Evolutionary conservation across 2,113 vertebrate genomes (phyloP).

Genomic region (Charina bottae): DNA sequence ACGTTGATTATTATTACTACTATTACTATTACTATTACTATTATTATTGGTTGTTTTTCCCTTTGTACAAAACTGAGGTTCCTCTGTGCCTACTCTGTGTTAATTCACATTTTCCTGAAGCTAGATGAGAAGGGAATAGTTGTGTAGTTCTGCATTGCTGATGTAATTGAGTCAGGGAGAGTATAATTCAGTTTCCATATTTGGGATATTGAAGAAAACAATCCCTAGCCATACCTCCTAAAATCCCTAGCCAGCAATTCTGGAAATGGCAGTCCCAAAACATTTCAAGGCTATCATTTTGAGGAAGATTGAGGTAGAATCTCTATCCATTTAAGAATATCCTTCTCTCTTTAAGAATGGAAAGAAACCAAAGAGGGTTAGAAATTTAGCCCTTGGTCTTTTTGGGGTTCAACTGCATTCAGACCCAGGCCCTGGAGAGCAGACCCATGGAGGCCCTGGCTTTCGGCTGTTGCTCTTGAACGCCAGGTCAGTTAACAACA

Average conservation of each 20-base stretch:
- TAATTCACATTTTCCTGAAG: conserved; percentile 18
- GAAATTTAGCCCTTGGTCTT: neutral
- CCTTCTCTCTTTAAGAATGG: neutral
- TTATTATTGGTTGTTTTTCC: neutral
- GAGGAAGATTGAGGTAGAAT: neutral
- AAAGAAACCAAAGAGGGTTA: neutral
- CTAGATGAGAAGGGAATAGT: conserved; percentile 8
- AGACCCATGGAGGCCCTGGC: too few relatives aligned
- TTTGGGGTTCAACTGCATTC: neutral
- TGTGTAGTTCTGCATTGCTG: conserved; percentile 14
- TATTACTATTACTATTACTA: neutral
- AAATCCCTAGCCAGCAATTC: neutral
- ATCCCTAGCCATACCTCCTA: neutral
- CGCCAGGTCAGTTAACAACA: too few relatives aligned
- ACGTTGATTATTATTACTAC: too few relatives aligned
- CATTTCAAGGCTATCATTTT: neutral
- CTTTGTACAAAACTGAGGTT: neutral
- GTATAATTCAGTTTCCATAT: neutral
- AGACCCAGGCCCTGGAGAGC: too few relatives aligned
- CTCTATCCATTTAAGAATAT: neutral
- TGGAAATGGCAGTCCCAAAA: neutral
- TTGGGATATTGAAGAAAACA: neutral
- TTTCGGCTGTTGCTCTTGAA: too few relatives aligned
- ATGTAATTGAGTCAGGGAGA: neutral
- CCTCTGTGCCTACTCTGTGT: conserved; percentile 11